Conservation (phyloP, 2,888 invertebrate genomes). For the Eristalis arbustorum region DNA sequence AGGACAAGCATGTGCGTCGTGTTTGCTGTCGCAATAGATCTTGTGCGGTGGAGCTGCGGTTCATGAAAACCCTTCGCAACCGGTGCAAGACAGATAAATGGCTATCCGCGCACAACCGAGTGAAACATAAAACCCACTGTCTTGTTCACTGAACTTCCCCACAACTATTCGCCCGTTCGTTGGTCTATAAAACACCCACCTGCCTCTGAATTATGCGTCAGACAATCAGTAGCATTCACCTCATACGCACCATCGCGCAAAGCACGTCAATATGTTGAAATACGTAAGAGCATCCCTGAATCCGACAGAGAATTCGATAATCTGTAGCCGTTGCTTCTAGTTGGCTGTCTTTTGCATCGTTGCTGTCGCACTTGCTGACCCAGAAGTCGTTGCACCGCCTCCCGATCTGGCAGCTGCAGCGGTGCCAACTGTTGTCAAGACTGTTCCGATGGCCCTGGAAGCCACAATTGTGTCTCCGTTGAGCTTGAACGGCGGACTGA, state of each 20-base stretch:
- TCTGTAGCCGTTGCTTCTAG: background rate
- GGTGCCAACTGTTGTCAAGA: constrained; percentile 21
- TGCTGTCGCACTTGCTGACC: constrained; percentile 27
- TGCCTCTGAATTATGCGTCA: background rate
- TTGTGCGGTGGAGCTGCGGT: no score
- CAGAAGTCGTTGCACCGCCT: constrained; percentile 32
- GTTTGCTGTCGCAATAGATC: no score
- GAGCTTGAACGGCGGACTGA: background rate
- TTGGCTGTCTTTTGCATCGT: constrained; percentile 32
- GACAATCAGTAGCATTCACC: background rate
- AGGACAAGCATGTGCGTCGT: no score
- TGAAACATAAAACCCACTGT: no score
- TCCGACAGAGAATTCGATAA: background rate
- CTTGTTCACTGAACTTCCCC: background rate
- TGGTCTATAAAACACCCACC: background rate
- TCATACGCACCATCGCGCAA: background rate
- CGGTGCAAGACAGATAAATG: no score
- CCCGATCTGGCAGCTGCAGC: constrained; percentile 23
- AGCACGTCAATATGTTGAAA: constrained; percentile 23
- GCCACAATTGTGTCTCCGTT: constrained; percentile 22
- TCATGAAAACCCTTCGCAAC: background rate
- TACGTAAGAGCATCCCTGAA: background rate
- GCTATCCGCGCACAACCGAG: no score
- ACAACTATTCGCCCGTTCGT: background rate
- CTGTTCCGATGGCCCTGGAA: constrained; percentile 23